These are phyloP conservation scores for Calliopum simillimum DNA, from an alignment of 2,888 invertebrate genomes.

Conservation along the genomic window DNA sequence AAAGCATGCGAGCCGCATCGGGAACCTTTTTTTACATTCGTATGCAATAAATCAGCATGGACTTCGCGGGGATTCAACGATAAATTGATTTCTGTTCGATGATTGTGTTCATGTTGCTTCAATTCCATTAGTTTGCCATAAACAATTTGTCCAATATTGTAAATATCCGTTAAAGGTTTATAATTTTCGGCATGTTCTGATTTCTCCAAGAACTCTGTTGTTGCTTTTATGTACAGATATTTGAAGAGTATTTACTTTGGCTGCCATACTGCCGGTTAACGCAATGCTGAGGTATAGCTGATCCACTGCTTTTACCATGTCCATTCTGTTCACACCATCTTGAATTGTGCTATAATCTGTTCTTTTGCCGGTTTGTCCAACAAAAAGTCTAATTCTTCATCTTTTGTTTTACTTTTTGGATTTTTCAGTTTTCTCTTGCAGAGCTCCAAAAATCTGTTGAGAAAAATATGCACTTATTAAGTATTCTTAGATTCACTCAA, in stretches of 20 bases:
- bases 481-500: not conserved
- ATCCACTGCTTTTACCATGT: no score
- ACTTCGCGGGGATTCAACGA: constrained; percentile 75
- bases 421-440: constrained; percentile 59
- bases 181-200: constrained; percentile 54
- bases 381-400: no score
- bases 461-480: no score
- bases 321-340: no score
- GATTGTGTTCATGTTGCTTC: no score
- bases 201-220: constrained; percentile 61
- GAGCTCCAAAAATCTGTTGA: constrained; percentile 64
- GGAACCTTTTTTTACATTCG: constrained; percentile 76
- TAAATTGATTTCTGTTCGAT: constrained; percentile 68
- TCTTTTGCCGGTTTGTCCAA: no score
- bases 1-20: constrained; percentile 84
- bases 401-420: constrained; percentile 48
- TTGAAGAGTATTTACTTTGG: constrained; percentile 76
- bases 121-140: constrained; percentile 67
- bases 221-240: constrained; percentile 79
- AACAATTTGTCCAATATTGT: constrained; percentile 73
- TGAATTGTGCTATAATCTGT: no score
- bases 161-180: constrained; percentile 67
- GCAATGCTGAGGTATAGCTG: no score
- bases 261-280: constrained; percentile 79
- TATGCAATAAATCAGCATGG: constrained; percentile 69